These are phyloP conservation scores for Suncus etruscus DNA, from an alignment of 2,113 vertebrate genomes.

Conservation along the genomic window DNA sequence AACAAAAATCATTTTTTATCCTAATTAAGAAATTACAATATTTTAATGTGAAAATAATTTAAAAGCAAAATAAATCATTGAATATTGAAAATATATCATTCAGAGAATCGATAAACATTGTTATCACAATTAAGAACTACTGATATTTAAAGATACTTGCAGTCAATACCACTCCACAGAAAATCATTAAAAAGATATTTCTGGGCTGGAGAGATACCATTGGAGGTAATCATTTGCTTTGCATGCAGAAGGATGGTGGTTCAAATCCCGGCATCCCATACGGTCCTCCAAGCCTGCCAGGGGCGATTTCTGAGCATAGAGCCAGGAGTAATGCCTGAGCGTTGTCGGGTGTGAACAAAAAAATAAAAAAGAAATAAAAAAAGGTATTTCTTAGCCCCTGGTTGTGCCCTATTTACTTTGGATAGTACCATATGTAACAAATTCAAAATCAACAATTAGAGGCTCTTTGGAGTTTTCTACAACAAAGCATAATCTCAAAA, in stretches of 20 bases:
- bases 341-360: too few species aligned
- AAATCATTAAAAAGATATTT: slow-evolving; percentile 14
- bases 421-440: slow-evolving; percentile 43
- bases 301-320: too few species aligned
- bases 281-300: too few species aligned
- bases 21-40: slow-evolving; percentile 33
- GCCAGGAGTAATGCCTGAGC: too few species aligned
- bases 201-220: too few species aligned
- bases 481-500: not conserved
- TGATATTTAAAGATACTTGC: slow-evolving; percentile 17
- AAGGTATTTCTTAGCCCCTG: slow-evolving; percentile 1
- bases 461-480: slow-evolving; percentile 34
- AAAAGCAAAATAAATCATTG: slow-evolving; percentile 29
- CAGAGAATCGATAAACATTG: slow-evolving; percentile 50
- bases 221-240: too few species aligned
- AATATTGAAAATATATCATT: slow-evolving; percentile 49
- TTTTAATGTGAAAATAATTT: slow-evolving; percentile 35
- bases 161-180: slow-evolving; percentile 36
- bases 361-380: too few species aligned
- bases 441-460: slow-evolving; percentile 59
- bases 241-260: too few species aligned
- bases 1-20: slow-evolving; percentile 20
- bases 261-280: too few species aligned
- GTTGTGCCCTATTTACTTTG: slow-evolving; percentile 11
- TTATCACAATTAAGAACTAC: slow-evolving; percentile 43